Evolutionary conservation across 2,113 vertebrate genomes (phyloP).

Genomic region (Puffinus mauretanicus): DNA sequence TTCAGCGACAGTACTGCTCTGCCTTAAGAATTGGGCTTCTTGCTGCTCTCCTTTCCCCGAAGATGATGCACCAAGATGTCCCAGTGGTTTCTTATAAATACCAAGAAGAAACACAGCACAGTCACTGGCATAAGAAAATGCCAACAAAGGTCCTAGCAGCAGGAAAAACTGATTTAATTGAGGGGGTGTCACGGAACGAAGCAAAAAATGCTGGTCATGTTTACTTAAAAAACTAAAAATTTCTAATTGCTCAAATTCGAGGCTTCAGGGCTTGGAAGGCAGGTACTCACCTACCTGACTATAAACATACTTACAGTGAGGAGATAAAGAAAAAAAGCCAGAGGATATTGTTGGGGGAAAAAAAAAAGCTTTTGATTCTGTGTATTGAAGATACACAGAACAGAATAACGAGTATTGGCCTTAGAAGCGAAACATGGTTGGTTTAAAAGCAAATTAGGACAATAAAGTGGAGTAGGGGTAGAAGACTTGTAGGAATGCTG

Average conservation of each 20-base stretch:
- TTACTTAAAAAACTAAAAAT: background rate
- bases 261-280: background rate
- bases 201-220: background rate
- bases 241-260: background rate
- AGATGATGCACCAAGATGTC: background rate
- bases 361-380: background rate
- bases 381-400: background rate
- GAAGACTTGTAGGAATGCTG: background rate
- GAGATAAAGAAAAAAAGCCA: background rate
- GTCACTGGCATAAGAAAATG: background rate
- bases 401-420: background rate
- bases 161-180: background rate
- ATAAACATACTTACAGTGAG: background rate
- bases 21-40: background rate
- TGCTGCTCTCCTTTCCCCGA: background rate
- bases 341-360: background rate
- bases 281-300: background rate
- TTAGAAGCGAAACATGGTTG: background rate
- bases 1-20: accelerated
- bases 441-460: background rate
- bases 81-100: background rate
- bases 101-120: background rate
- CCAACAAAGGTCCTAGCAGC: background rate
- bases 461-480: background rate
- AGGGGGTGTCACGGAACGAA: background rate